Percentiles rank a stretch among this genome's conserved stretches.
Conservation (phyloP, 2,113 vertebrate genomes). For the Acinonyx jubatus region DNA sequence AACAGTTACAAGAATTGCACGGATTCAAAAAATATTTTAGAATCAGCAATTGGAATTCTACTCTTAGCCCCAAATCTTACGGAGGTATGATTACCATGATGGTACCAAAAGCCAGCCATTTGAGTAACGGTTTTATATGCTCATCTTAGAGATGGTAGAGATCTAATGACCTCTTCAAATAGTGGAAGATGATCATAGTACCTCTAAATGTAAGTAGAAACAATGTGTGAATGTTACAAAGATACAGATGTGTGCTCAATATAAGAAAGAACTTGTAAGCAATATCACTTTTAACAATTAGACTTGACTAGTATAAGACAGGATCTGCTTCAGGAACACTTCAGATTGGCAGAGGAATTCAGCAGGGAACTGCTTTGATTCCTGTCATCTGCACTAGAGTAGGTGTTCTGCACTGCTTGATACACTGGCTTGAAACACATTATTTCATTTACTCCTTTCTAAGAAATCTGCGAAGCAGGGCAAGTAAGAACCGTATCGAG, state of each 20-base stretch:
- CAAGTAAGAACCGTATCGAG: neutral
- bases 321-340: neutral
- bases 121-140: neutral
- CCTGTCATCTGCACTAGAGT: neutral
- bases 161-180: neutral
- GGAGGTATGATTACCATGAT: neutral
- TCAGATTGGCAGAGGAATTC: neutral
- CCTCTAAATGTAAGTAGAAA: neutral
- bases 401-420: neutral
- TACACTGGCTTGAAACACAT: neutral
- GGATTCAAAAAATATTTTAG: neutral
- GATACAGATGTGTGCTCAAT: neutral
- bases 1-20: neutral
- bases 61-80: neutral
- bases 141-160: neutral
- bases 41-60: neutral
- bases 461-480: neutral
- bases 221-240: neutral
- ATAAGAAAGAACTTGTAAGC: neutral
- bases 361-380: neutral
- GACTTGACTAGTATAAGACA: neutral
- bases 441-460: neutral
- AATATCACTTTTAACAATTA: constrained; percentile 28
- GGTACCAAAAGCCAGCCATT: neutral
- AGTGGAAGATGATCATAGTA: neutral